phyloP scores from a whole-genome alignment of 2,888 invertebrate genomes.

The Chirona hameri region DNA sequence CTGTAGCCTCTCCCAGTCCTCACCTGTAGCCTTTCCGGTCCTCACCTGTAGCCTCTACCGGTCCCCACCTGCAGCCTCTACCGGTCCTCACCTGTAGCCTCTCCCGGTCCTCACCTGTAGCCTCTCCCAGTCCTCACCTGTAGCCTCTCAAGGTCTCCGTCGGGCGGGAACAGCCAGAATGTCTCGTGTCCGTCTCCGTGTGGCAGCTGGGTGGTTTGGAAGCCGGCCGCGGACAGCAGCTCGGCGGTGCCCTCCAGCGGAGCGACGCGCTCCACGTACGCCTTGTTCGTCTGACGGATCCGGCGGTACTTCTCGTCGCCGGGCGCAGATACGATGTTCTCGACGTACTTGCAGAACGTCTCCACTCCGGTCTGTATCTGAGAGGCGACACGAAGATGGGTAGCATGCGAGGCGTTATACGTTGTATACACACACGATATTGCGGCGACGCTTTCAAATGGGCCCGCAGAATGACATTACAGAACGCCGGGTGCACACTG shows the following conservation, averaged over 20 bases:
- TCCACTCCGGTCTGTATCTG: constrained; percentile 76
- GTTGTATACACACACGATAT: too few species aligned
- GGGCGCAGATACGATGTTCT: constrained; percentile 82
- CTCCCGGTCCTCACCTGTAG: too few species aligned
- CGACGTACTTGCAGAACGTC: constrained; percentile 80
- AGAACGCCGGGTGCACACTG: too few species aligned
- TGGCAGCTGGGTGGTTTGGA: constrained; percentile 48
- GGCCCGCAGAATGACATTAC: too few species aligned
- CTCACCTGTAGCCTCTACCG: too few species aligned
- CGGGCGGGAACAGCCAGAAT: constrained; percentile 36
- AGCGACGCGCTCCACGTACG: constrained; percentile 73
- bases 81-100: too few species aligned
- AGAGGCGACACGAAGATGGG: too few species aligned
- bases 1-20: too few species aligned
- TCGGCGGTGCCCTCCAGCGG: constrained; percentile 76
- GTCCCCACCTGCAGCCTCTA: too few species aligned
- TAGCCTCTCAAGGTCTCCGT: background rate
- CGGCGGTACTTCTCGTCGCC: constrained; percentile 84
- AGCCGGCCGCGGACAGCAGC: constrained; percentile 78
- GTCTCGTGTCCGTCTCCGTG: constrained; percentile 35
- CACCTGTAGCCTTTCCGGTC: too few species aligned
- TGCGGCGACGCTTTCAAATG: too few species aligned
- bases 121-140: background rate
- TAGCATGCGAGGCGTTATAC: too few species aligned
- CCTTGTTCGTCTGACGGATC: constrained; percentile 79